These are phyloP conservation scores for Capitella teleta DNA, from an alignment of 1,140 invertebrate species.

Conservation along the genomic window DNA sequence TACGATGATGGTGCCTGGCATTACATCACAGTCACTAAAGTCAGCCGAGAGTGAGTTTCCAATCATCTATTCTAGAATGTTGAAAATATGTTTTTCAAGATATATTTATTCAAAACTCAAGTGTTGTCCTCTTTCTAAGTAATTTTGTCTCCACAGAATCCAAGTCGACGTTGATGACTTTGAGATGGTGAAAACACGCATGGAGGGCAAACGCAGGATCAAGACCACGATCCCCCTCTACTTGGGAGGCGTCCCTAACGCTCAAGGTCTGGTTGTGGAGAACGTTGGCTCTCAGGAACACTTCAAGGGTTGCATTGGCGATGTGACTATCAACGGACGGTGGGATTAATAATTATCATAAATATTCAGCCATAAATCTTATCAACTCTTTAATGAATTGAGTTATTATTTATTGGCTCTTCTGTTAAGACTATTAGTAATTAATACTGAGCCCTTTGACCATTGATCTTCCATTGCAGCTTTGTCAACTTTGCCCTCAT, in stretches of 20 bases:
- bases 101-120: neutral
- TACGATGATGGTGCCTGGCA: slow-evolving; percentile 90
- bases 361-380: no score
- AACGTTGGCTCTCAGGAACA: slow-evolving; percentile 36
- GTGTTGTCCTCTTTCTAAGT: neutral
- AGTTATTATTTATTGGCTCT: neutral
- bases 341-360: no score
- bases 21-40: slow-evolving; percentile 68
- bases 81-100: no score
- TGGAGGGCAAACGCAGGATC: slow-evolving; percentile 38
- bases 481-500: slow-evolving; percentile 4
- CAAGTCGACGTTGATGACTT: slow-evolving; percentile 74
- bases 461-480: no score
- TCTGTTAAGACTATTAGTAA: neutral
- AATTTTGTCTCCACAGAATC: slow-evolving; percentile 39
- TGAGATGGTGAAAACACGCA: slow-evolving; percentile 23
- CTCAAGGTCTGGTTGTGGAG: slow-evolving; percentile 40
- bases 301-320: slow-evolving; percentile 75
- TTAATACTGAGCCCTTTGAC: no score
- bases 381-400: no score
- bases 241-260: slow-evolving; percentile 68
- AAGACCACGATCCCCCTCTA: slow-evolving; percentile 50
- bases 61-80: no score
- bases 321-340: slow-evolving; percentile 68
- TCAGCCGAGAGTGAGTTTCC: slow-evolving; percentile 23